phyloP scores from a whole-genome alignment of 2,888 invertebrate genomes.

The Eupsilia transversa region DNA sequence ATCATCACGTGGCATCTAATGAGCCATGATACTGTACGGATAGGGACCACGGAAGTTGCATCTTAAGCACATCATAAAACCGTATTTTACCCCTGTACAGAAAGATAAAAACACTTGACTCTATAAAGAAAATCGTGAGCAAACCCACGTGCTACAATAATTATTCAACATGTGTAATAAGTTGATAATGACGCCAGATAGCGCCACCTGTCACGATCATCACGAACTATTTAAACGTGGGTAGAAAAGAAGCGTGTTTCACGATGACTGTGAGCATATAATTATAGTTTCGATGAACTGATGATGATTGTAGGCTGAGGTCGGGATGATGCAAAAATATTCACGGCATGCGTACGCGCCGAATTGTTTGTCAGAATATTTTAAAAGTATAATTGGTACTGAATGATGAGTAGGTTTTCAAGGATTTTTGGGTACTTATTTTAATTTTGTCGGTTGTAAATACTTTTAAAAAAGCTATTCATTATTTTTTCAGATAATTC shows the following conservation, averaged over 20 bases:
- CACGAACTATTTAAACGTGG: slow-evolving; percentile 55
- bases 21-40: not conserved
- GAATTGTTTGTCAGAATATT: slow-evolving; percentile 30
- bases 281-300: slow-evolving; percentile 43
- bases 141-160: slow-evolving; percentile 45
- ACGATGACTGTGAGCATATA: slow-evolving; percentile 31
- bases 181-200: slow-evolving; percentile 48
- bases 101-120: not conserved
- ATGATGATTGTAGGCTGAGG: slow-evolving; percentile 38
- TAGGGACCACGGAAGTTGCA: not conserved
- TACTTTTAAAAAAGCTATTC: not conserved
- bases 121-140: slow-evolving; percentile 39
- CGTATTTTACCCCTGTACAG: not conserved
- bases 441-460: not conserved
- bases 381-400: slow-evolving; percentile 30
- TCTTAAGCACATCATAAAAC: not conserved
- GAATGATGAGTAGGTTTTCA: slow-evolving; percentile 34
- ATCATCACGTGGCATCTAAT: slow-evolving; percentile 1
- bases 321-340: slow-evolving; percentile 43
- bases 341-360: slow-evolving; percentile 6
- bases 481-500: not conserved
- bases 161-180: slow-evolving; percentile 47
- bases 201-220: slow-evolving; percentile 60
- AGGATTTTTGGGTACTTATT: slow-evolving; percentile 22
- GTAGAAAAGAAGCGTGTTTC: slow-evolving; percentile 53